Evolutionary conservation across 2,888 invertebrate genomes (phyloP).

Genomic region (Podotricha telesiphe): DNA sequence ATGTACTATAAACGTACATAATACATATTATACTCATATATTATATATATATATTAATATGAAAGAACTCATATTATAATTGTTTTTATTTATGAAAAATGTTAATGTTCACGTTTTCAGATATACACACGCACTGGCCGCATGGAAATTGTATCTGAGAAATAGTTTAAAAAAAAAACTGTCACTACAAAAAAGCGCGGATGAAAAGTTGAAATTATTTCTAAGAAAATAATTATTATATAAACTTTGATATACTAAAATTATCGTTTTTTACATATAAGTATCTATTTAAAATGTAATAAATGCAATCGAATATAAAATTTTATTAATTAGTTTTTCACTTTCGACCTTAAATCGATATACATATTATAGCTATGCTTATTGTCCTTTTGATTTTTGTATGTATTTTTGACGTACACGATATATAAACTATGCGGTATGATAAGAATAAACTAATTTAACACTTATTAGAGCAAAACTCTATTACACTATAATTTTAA

Average conservation of each 20-base stretch:
- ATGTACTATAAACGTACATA: not conserved
- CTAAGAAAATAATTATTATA: too few species aligned
- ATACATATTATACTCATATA: too few species aligned
- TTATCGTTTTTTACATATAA: too few species aligned
- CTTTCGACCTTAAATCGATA: slow-evolving; percentile 6
- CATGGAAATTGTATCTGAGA: not conserved
- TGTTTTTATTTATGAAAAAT: not conserved
- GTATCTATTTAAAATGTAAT: not conserved
- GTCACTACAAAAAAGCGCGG: not conserved
- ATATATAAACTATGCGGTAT: not conserved
- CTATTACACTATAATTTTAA: not conserved
- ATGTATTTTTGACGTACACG: not conserved
- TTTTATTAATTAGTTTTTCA: too few species aligned
- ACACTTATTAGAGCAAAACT: not conserved
- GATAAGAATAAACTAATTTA: not conserved
- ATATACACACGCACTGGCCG: not conserved
- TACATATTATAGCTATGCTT: not conserved
- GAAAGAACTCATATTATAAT: not conserved
- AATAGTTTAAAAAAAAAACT: not conserved
- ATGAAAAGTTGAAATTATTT: not conserved
- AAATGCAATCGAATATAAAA: too few species aligned
- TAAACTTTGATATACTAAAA: too few species aligned
- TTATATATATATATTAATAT: too few species aligned
- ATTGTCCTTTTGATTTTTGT: not conserved
- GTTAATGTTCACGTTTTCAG: not conserved